Base-by-base conservation (phyloP, 2,888 invertebrate genomes). In the Unio delphinus region DNA sequence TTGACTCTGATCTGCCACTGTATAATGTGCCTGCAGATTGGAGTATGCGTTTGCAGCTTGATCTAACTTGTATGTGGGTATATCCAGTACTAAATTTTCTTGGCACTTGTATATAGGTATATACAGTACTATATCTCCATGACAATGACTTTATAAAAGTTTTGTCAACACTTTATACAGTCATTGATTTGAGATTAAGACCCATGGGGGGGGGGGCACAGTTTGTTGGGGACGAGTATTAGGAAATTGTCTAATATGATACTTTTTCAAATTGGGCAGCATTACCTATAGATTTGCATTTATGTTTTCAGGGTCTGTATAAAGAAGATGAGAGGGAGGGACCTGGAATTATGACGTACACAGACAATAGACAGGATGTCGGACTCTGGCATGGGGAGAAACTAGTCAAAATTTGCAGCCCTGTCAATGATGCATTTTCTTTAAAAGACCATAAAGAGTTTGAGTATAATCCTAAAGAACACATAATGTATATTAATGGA, bases 331-430 rank as follows among this genome's bases (percentile, higher is more conserved):
- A 89, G 64, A 71, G 90, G 64, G 81, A 85, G 63, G 90, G 90
- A 1, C 90, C 89, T 17, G 90, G 90, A 1, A 84, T 89, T 23
- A 68, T 88, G 60, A 86, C 86, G 0, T 89, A 90, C 75, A 70
- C 76, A n/a, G 83, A 88, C 68, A 85, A 83, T 8, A 76, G 72
- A 7, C 87, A 89, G 67, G 90, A 90, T 75, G 88, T 89, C 0
- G 90, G 90, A 1, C 78, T 89, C 54, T 90, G 90, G 90, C 83
- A 80, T 56, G 84, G 87, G 7, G 88, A 89, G 70, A 83, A 85
- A 62, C 77, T 90, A 4, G 75, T 88, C 61, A 86, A 86, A 74
- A 78, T 90, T 28, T 84, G 87, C 66, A 79, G 83, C 7, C 62
- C 78, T 0, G 74, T 87, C 7, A 64, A 75, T 8, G 82, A 80